Evolutionary conservation across 2,888 invertebrate genomes (phyloP), one percentile per base, ranked within the genome.

Genomic region (Apamea crenata): DNA sequence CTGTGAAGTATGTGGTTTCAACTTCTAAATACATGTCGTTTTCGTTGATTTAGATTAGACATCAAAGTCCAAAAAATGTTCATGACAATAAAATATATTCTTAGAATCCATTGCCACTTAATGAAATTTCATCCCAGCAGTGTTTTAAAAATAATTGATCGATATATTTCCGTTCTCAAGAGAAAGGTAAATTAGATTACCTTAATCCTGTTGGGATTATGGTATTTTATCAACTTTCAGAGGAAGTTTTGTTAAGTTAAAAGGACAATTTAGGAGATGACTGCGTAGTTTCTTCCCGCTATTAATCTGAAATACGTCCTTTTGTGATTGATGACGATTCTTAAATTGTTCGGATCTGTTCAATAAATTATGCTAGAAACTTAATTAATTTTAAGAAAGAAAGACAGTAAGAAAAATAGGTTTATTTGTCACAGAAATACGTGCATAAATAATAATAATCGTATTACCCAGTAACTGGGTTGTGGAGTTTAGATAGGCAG

Each of bases 161-260:
- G 12, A 85, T 73, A 74, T 73, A 78, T 85, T 82, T 81, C 18
- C 14, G 47, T 76, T 47, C n/a, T 29, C 32, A 71, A 70, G 47
- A n/a, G 32, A 69, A 77, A 74, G 66, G 74, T 68, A 83, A 80
- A 77, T 79, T 61, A 72, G 71, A 50, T 83, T 66, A 76, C 12
- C 16, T 63, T 67, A 76, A 81, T 84, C 63, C 63, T n/a, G 74
- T 66, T 14, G 61, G 56, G 56, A 81, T 86, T 68, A 81, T 61
- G 63, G 73, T 76, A 78, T 83, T 85, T 86, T 81, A 78, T 86
- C 77, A 86, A 84, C 50, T 78, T 84, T 71, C 21, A 63, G 36
- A 32, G 63, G 12, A 74, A 71, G 65, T 70, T 80, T 61, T 44
- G 78, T 77, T 25, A 83, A 77, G 65, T 85, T 71, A 81, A 71